Percentiles rank a stretch among this genome's conserved stretches.
Evolutionary conservation across 2,113 vertebrate genomes (phyloP).

Genomic region (Hepsetus odoe): DNA sequence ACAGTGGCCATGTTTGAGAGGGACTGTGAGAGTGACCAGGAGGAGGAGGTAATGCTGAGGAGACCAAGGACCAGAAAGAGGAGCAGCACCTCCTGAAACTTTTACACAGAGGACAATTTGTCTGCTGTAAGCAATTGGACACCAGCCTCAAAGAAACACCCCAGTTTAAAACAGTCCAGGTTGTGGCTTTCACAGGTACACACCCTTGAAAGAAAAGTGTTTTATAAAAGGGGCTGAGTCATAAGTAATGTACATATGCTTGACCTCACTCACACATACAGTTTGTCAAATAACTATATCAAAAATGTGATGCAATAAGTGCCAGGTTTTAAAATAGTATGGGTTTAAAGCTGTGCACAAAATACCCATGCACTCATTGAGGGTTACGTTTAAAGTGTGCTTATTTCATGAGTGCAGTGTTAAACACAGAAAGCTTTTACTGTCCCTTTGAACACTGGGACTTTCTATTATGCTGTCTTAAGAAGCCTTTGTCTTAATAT

Average conservation of each 20-base stretch:
- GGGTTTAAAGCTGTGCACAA: conserved; percentile 29
- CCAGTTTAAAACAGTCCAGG: conserved; percentile 17
- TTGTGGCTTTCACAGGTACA: conserved; percentile 19
- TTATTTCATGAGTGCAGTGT: conserved; percentile 13
- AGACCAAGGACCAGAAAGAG: conserved; percentile 80
- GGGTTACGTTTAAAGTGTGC: not conserved
- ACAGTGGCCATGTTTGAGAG: conserved; percentile 72
- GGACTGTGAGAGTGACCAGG: conserved; percentile 89
- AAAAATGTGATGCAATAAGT: conserved; percentile 23
- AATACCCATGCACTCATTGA: not conserved
- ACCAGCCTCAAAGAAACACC: conserved; percentile 4
- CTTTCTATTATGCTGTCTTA: not conserved
- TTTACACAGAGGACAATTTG: not conserved
- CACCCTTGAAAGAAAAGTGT: not conserved
- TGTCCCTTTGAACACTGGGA: not conserved
- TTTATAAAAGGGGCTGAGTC: conserved; percentile 17
- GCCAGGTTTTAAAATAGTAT: conserved; percentile 19
- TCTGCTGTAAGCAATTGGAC: not conserved
- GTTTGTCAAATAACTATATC: conserved; percentile 6
- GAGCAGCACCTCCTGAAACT: conserved; percentile 84
- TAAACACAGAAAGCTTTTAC: not conserved
- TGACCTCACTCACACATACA: not conserved
- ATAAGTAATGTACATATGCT: conserved; percentile 26
- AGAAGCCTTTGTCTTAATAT: conserved; percentile 31
- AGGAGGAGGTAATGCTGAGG: conserved; percentile 79